phyloP scores from a whole-genome alignment of 2,888 invertebrate genomes.

The Heliconius erato region DNA sequence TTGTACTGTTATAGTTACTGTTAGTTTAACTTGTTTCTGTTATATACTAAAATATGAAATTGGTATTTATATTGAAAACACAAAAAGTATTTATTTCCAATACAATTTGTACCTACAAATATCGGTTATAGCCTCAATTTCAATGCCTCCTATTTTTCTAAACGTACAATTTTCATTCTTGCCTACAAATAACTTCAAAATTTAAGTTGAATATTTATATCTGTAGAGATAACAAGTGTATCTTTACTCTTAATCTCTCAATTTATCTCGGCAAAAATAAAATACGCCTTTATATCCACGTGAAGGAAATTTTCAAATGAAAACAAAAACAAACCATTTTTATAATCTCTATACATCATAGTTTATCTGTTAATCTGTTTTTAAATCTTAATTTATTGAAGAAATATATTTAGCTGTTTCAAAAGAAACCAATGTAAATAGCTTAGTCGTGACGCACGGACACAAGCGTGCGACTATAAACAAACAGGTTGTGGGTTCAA shows the following conservation, averaged over 20 bases:
- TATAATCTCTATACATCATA: background rate
- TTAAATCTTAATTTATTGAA: background rate
- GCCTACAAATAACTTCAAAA: background rate
- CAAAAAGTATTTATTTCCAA: no score
- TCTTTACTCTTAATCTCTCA: slow-evolving; percentile 28
- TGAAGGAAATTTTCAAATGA: slow-evolving; percentile 25
- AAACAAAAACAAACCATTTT: slow-evolving; percentile 32
- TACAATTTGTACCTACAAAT: background rate
- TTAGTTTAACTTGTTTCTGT: no score
- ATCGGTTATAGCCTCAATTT: background rate
- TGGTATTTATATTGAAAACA: no score
- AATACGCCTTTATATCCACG: slow-evolving; percentile 30
- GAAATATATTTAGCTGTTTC: background rate
- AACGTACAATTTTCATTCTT: background rate
- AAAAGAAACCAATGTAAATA: no score
- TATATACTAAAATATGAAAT: no score
- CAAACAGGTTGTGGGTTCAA: no score
- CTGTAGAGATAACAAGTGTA: slow-evolving; percentile 9
- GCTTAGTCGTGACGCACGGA: no score
- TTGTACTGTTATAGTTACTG: no score
- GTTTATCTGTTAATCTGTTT: background rate
- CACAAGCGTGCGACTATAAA: no score
- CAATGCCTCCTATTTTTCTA: background rate
- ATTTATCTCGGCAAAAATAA: slow-evolving; percentile 25
- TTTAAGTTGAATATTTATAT: slow-evolving; percentile 11